Base-by-base conservation (phyloP, 1,140 invertebrate genomes). In the Leptinotarsa undecemlineata region DNA sequence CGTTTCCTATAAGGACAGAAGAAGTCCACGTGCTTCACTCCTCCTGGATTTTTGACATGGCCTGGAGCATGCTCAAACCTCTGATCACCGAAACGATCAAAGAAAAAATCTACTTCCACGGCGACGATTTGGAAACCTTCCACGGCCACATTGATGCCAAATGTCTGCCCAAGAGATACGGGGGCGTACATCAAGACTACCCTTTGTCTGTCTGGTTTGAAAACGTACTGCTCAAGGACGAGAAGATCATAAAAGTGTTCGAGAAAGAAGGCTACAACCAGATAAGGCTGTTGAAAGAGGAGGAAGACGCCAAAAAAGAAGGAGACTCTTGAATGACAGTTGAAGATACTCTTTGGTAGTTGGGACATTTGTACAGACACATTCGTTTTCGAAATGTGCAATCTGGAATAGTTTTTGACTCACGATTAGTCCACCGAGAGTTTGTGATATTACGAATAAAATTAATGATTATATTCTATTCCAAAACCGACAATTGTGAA, bases 1-100 rank as follows among this genome's bases (percentile, higher is more conserved):
- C 91, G 68, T 92, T 93, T 80, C 93, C 93, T 0, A 89, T 92
- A 75, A 90, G 89, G 42, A 91, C 90, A 0, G 84, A 92, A 73
- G 91, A 92, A 0, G 89, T 95, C 61, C 94, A 95, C 82, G 90
- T 95, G 61, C 86, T 95, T 1, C 90, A 93, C 79, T 91, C 94
- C 78, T 92, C 93, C 0, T 94, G 92, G 91, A 83, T 93, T 0
- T 94, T 94, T 80, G 92, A 94, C 80, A 90, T 92, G 51, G 91
- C 92, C 26, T 94, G 91, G 80, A 89, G 88, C 68, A 89, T 94
- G 13, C 93, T 95, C 79, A 93, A 93, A 79, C 92, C 92, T 0
- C 85, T 95, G 4, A 84, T 95, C 14, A 90, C 90, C 76, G 81
- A 88, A 3, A 83, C 87, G 48, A 93, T 94, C 90, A 87, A 87